Percentiles rank a stretch among this genome's conserved stretches.
phyloP scores from a whole-genome alignment of 1,140 invertebrate genomes.

The Ceratina calcarata region DNA sequence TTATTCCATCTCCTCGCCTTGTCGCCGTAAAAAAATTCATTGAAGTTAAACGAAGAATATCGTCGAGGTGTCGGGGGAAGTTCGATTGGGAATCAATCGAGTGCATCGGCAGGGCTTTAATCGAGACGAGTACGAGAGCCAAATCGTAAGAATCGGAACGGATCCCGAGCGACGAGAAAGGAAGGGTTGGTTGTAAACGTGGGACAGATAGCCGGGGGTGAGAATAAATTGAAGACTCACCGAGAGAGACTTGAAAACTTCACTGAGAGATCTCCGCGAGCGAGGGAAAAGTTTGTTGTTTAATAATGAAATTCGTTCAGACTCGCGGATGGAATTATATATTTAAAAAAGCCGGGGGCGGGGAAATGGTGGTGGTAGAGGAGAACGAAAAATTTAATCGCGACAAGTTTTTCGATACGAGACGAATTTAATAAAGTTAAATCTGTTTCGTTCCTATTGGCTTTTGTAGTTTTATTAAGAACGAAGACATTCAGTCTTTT shows the following conservation, averaged over 20 bases:
- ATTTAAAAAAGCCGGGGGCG: not conserved
- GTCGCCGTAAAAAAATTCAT: too few relatives aligned
- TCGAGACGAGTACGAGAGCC: slow-evolving; percentile 7
- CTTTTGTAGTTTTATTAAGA: too few relatives aligned
- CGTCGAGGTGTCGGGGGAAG: slow-evolving; percentile 7
- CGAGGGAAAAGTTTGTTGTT: slow-evolving; percentile 4
- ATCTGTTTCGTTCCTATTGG: not conserved
- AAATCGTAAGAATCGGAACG: slow-evolving; percentile 18
- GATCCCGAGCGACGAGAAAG: not conserved
- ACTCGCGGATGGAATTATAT: not conserved
- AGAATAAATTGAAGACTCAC: slow-evolving; percentile 27
- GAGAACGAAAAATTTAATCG: not conserved
- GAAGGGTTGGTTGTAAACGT: not conserved
- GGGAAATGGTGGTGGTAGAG: too few relatives aligned
- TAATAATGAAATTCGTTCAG: not conserved
- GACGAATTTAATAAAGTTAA: slow-evolving; percentile 10
- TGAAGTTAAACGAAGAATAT: not conserved
- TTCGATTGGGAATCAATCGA: slow-evolving; percentile 29
- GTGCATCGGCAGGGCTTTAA: slow-evolving; percentile 25
- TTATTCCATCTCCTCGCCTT: too few relatives aligned
- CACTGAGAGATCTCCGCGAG: not conserved
- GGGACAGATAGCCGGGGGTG: not conserved
- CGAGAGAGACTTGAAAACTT: too few relatives aligned
- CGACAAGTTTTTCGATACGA: not conserved
- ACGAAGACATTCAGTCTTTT: too few relatives aligned